These are phyloP conservation scores for Calonectris borealis DNA, from an alignment of 2,113 vertebrate species.

Conservation along the genomic window DNA sequence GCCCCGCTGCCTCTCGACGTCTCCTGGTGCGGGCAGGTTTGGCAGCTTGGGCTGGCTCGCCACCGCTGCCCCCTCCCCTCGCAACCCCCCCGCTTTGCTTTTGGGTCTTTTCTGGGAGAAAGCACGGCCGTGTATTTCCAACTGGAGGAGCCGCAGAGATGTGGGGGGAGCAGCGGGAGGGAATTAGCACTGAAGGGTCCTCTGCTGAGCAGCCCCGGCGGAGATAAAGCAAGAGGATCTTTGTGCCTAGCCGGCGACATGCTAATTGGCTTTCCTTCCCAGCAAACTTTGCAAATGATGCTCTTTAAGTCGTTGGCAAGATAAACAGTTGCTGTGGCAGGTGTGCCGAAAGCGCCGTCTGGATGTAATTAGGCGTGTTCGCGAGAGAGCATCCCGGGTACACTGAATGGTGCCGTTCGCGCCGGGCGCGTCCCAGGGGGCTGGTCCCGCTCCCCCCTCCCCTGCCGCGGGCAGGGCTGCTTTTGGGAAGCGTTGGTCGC, in stretches of 20 bases:
- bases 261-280: not conserved
- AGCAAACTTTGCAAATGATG: not conserved
- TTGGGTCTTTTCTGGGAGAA: not conserved
- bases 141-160: not conserved
- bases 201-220: rapidly evolving
- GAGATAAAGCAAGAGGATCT: not conserved
- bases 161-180: not conserved
- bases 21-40: not conserved
- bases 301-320: not conserved
- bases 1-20: not conserved
- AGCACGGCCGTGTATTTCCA: not conserved
- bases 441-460: not conserved
- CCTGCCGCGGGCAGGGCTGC: not conserved
- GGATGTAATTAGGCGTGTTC: not conserved
- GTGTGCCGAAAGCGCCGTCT: not conserved
- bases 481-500: rapidly evolving
- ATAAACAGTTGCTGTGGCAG: not conserved
- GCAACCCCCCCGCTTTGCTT: not conserved
- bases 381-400: not conserved
- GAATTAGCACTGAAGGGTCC: not conserved
- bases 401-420: not conserved
- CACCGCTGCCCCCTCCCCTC: not conserved
- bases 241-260: not conserved
- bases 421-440: not conserved
- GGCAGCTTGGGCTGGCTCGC: not conserved